Conservation (phyloP, 1,140 invertebrate genomes). For the Vanessa tameamea region DNA sequence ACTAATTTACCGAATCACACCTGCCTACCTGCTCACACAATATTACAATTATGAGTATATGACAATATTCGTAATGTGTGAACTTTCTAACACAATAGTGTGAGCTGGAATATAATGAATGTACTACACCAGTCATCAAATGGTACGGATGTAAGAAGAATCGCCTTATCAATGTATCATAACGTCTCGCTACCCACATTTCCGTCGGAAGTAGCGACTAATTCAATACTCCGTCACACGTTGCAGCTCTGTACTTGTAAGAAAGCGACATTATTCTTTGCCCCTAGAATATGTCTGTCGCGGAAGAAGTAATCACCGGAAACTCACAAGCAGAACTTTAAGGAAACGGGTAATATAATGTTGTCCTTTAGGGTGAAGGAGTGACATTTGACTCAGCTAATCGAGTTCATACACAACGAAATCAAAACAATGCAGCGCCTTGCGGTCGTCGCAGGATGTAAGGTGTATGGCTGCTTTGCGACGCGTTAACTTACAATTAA, state of each 20-base stretch:
- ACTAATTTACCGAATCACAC: slow-evolving; percentile 69
- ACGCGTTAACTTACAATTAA: slow-evolving; percentile 41
- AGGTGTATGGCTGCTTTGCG: slow-evolving; percentile 50
- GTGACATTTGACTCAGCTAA: slow-evolving; percentile 77
- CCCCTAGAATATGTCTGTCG: slow-evolving; percentile 53
- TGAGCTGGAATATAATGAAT: slow-evolving; percentile 16
- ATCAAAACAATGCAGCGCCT: slow-evolving; percentile 66
- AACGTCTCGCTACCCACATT: slow-evolving; percentile 59
- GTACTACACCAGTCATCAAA: slow-evolving; percentile 14
- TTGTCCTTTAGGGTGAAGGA: slow-evolving; percentile 63
- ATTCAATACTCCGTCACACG: slow-evolving; percentile 66
- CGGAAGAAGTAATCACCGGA: slow-evolving; percentile 78
- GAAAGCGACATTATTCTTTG: slow-evolving; percentile 58
- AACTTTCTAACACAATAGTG: slow-evolving; percentile 29
- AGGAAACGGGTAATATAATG: slow-evolving; percentile 70
- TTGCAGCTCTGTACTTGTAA: slow-evolving; percentile 47
- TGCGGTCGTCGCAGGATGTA: slow-evolving; percentile 69
- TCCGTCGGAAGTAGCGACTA: slow-evolving; percentile 70
- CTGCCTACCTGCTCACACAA: slow-evolving; percentile 59
- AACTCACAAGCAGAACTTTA: slow-evolving; percentile 59
- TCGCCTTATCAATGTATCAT: slow-evolving; percentile 47
- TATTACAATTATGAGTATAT: slow-evolving; percentile 56
- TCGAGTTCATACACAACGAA: slow-evolving; percentile 64
- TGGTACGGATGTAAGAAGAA: slow-evolving; percentile 36
- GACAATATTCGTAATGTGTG: slow-evolving; percentile 41